Conservation (phyloP, 2,888 invertebrate genomes). For the Ophioninae sp. region DNA sequence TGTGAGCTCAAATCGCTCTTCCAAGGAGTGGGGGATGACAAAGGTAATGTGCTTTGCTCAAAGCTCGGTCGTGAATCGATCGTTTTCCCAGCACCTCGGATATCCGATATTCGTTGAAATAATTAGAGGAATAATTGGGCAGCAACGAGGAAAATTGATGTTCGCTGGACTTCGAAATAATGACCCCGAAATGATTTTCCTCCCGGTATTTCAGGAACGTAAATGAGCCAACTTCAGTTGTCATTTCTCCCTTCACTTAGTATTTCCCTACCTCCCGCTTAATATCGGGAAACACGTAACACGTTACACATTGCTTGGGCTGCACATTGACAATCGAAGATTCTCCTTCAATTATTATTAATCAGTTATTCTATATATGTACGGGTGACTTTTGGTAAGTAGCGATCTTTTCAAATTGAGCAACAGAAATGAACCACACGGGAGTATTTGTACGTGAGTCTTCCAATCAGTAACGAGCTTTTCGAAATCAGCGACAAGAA, state of each 20-base stretch:
- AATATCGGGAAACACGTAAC: not conserved
- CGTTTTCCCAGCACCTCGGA: constrained; percentile 33
- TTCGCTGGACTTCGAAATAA: constrained; percentile 63
- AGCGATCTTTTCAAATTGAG: not conserved
- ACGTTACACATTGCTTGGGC: not conserved
- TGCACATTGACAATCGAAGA: not conserved
- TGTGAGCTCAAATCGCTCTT: no score
- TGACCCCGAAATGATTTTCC: not conserved
- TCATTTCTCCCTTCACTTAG: not conserved
- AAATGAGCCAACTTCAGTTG: constrained; percentile 10
- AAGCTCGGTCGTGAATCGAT: constrained; percentile 39
- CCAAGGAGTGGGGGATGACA: no score
- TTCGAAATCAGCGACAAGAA: not conserved
- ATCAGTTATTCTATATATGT: not conserved
- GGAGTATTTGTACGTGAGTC: not conserved
- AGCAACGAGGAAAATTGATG: constrained; percentile 65
- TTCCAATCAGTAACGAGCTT: no score
- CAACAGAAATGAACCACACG: not conserved
- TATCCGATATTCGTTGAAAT: constrained; percentile 69
- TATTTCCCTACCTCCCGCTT: no score
- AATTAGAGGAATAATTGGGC: constrained; percentile 74
- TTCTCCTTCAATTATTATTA: not conserved
- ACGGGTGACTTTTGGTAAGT: not conserved
- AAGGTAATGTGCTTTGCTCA: not conserved
- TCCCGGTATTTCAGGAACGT: constrained; percentile 19